A percentile compares a stretch with the other conserved stretches of the same genome.
These are phyloP conservation scores for Oryzias woworae DNA, from an alignment of 2,113 vertebrate genomes.

Conservation along the genomic window DNA sequence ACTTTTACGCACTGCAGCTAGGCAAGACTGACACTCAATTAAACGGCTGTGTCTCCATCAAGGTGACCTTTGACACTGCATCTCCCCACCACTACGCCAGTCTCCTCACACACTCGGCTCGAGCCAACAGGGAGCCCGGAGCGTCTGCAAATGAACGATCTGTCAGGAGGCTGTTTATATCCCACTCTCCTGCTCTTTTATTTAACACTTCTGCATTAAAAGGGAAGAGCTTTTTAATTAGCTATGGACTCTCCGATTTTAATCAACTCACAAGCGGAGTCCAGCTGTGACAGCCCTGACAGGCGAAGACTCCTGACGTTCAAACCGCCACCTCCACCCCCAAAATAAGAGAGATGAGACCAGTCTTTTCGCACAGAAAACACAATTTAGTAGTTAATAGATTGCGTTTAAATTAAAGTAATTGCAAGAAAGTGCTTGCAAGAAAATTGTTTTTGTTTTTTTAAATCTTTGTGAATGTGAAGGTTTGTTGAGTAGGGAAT, in stretches of 20 bases:
- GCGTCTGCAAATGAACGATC: constrained; percentile 74
- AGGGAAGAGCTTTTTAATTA: constrained; percentile 80
- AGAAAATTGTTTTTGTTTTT: too few species aligned
- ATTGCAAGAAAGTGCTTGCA: too few species aligned
- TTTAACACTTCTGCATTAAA: constrained; percentile 75
- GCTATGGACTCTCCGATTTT: constrained; percentile 76
- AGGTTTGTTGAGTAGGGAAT: neutral
- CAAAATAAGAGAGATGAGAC: constrained; percentile 35
- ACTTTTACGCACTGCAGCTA: constrained; percentile 45
- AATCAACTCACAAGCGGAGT: constrained; percentile 77
- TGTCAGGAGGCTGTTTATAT: constrained; percentile 78
- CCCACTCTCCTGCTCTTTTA: constrained; percentile 67
- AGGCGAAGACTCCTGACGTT: constrained; percentile 71
- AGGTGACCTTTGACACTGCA: constrained; percentile 61
- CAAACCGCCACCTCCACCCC: constrained; percentile 46
- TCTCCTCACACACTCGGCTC: constrained; percentile 49
- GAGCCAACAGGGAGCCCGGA: constrained; percentile 65
- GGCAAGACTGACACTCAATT: constrained; percentile 39
- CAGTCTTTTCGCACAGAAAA: constrained; percentile 54
- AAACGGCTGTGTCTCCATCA: constrained; percentile 33
- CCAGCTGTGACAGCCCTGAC: constrained; percentile 77
- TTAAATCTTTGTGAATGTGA: neutral
- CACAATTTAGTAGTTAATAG: constrained; percentile 57
- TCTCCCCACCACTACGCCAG: constrained; percentile 65
- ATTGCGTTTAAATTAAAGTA: constrained; percentile 64